Conservation (phyloP, 2,888 invertebrate species). For the Pimpla rufipes region DNA sequence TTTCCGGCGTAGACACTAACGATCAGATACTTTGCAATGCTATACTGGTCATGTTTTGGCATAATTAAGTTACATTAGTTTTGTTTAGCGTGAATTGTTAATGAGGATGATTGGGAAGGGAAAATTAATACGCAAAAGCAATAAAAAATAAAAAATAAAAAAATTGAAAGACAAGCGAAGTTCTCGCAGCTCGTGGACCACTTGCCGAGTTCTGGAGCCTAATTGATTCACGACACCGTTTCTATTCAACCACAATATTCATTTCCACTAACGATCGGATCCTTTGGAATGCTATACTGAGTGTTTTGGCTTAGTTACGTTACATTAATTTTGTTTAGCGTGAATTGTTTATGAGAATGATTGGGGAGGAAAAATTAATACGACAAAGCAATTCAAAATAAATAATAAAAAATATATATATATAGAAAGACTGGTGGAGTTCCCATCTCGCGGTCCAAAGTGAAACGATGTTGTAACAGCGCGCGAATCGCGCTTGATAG, state of each 20-base stretch:
- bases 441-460: neutral
- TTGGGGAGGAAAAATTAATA: neutral
- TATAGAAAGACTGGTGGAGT: neutral
- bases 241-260: neutral
- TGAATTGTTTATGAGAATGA: neutral
- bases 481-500: neutral
- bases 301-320: neutral
- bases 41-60: neutral
- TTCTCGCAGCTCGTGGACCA: neutral
- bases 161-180: neutral
- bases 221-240: conserved; percentile 10
- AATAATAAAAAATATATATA: neutral
- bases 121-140: neutral
- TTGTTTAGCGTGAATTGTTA: neutral
- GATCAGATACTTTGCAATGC: neutral
- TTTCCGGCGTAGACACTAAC: neutral
- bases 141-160: neutral
- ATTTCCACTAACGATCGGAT: neutral
- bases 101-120: neutral
- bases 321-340: neutral
- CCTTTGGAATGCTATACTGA: neutral
- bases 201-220: neutral
- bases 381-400: neutral
- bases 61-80: neutral
- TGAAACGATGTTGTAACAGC: neutral